phyloP scores from a whole-genome alignment of 2,888 invertebrate genomes.

The Leptinotarsa rubiginosa region DNA sequence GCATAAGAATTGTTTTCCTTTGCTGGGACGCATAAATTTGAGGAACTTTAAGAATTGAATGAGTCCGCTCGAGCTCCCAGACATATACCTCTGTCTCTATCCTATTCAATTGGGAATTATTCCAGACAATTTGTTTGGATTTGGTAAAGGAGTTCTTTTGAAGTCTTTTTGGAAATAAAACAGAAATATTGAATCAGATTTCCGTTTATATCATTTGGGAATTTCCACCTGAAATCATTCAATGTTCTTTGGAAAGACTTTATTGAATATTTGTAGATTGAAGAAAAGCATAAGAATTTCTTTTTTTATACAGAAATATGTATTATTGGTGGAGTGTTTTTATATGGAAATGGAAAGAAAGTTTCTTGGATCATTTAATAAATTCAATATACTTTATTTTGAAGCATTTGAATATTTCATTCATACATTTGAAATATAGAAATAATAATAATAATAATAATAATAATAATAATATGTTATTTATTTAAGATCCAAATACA shows the following conservation, averaged over 20 bases:
- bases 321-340: too few species aligned
- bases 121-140: not conserved
- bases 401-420: too few species aligned
- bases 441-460: too few species aligned
- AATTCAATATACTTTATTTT: too few species aligned
- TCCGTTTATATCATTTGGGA: not conserved
- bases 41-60: not conserved
- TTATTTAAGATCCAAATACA: too few species aligned
- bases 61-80: not conserved
- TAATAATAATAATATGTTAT: too few species aligned
- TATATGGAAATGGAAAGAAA: too few species aligned
- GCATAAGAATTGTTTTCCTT: not conserved
- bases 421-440: too few species aligned
- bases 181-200: not conserved
- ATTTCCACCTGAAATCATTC: not conserved
- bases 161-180: not conserved
- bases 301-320: too few species aligned
- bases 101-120: not conserved
- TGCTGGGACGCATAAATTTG: not conserved
- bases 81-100: not conserved
- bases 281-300: too few species aligned
- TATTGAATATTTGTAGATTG: too few species aligned
- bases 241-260: not conserved
- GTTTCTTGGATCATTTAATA: too few species aligned
- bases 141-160: not conserved